Evolutionary conservation across 2,797 vertebrate species (phyloP).

Genomic region (Leuciscus waleckii): DNA sequence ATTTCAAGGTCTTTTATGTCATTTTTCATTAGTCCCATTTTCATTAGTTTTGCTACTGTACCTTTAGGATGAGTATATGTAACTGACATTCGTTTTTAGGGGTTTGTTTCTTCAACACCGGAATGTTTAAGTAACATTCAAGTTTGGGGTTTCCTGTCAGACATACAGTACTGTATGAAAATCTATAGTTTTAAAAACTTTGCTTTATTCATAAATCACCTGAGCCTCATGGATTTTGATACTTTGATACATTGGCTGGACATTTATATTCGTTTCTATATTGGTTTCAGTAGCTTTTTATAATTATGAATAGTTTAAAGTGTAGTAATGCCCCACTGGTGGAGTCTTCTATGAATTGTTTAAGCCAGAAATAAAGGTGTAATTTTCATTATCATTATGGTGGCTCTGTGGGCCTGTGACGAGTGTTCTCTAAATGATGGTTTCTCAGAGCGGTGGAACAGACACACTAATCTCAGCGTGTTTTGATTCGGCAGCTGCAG

Average conservation of each 20-base stretch:
- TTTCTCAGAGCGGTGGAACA: conserved; percentile 39
- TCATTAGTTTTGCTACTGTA: background rate
- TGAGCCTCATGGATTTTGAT: background rate
- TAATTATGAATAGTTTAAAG: conserved; percentile 17
- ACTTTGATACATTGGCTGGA: background rate
- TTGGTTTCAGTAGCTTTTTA: background rate
- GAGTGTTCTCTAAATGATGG: conserved; percentile 31
- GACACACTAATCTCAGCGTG: conserved; percentile 54
- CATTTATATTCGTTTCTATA: background rate
- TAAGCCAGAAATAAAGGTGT: conserved; percentile 39
- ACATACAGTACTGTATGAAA: background rate
- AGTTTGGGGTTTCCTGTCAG: background rate
- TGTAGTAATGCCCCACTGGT: conserved; percentile 11
- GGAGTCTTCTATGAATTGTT: conserved; percentile 41
- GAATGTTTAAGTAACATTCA: background rate
- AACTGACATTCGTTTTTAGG: background rate
- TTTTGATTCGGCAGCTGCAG: conserved; percentile 53
- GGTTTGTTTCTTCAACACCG: background rate
- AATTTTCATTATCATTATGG: conserved; percentile 46
- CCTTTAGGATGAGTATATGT: background rate
- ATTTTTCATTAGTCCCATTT: background rate
- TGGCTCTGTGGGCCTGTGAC: conserved; percentile 27
- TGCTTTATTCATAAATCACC: conserved; percentile 3
- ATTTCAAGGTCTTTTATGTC: background rate
- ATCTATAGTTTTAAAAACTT: background rate